Evolutionary conservation across 2,797 vertebrate genomes (phyloP).

Genomic region (Phalloptychus januarius): DNA sequence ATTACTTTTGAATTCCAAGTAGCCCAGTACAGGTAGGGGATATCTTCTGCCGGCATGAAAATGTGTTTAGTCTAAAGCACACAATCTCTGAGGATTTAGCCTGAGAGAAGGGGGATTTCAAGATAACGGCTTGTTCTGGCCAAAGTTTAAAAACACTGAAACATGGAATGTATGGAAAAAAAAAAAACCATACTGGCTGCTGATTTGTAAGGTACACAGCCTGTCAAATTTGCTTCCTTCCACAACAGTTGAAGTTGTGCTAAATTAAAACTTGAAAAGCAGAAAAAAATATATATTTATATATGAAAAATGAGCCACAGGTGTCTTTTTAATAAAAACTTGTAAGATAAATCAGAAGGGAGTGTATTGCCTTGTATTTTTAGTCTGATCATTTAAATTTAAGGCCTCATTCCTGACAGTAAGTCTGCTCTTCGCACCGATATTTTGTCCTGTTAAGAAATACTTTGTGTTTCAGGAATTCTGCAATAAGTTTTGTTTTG

Average conservation of each 20-base stretch:
- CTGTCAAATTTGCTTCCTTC: background rate
- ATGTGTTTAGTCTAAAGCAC: slow-evolving; percentile 58
- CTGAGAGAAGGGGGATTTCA: slow-evolving; percentile 39
- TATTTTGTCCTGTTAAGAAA: background rate
- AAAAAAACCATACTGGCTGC: background rate
- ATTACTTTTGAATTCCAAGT: slow-evolving; percentile 40
- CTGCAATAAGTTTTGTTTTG: background rate
- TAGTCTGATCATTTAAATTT: background rate
- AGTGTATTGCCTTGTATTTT: background rate
- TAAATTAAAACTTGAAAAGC: background rate
- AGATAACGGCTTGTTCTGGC: slow-evolving; percentile 64
- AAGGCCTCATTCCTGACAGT: background rate
- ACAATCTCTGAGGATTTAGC: slow-evolving; percentile 30
- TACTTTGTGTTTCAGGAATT: background rate
- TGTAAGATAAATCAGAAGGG: background rate
- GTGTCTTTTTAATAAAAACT: background rate
- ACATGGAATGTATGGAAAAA: slow-evolving; percentile 1
- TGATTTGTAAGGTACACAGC: background rate
- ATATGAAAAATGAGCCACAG: background rate
- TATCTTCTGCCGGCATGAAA: slow-evolving; percentile 41
- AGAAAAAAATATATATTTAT: background rate
- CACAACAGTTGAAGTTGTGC: background rate
- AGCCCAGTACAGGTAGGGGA: slow-evolving; percentile 49
- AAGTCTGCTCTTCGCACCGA: background rate
- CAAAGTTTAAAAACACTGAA: slow-evolving; percentile 26